Conservation (phyloP, 2,797 vertebrate genomes). For the Cygnus olor region DNA sequence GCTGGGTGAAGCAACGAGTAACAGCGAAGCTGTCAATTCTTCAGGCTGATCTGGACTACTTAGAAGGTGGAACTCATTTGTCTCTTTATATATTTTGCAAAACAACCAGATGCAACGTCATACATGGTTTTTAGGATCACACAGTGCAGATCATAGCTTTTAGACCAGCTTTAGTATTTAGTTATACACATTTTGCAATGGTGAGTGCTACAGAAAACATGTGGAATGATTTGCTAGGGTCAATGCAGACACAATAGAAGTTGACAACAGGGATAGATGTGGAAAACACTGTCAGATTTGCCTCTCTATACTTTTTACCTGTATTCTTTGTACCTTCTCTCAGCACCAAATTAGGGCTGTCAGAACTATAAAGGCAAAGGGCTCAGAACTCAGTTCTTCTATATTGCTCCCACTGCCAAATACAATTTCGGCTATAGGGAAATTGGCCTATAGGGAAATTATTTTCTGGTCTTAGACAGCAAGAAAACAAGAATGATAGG, state of each 20-base stretch:
- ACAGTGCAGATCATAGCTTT: not conserved
- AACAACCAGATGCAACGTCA: not conserved
- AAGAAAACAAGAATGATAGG: not conserved
- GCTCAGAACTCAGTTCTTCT: not conserved
- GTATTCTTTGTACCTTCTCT: not conserved
- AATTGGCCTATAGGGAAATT: not conserved
- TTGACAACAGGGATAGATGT: not conserved
- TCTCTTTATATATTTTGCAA: not conserved
- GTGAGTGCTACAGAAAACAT: not conserved
- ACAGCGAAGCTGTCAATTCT: not conserved
- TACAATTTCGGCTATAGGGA: not conserved
- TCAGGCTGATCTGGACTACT: not conserved
- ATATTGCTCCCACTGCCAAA: not conserved
- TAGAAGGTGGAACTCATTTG: not conserved
- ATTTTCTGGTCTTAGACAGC: not conserved
- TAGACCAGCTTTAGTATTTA: not conserved
- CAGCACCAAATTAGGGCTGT: not conserved
- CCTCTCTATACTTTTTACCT: not conserved
- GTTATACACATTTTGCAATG: not conserved
- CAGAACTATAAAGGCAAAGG: not conserved
- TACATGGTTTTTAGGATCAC: not conserved
- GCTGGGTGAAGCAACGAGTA: not conserved
- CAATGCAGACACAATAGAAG: not conserved
- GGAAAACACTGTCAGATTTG: not conserved
- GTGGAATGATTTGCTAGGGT: no score